Evolutionary conservation across 2,888 invertebrate genomes (phyloP).

Genomic region (Hemaris fuciformis): DNA sequence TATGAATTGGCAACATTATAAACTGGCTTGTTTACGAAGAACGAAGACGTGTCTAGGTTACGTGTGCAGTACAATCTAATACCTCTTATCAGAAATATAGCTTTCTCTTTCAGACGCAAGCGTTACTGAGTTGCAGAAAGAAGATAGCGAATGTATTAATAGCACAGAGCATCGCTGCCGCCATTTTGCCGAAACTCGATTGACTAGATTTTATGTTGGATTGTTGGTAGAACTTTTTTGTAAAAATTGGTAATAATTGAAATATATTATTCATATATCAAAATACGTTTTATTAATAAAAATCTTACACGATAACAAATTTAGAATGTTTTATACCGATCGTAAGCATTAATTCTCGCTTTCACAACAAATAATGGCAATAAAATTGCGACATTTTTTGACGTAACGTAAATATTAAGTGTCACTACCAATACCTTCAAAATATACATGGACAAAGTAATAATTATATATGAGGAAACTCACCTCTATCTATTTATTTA

Average conservation of each 20-base stretch:
- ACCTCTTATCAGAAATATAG: conserved; percentile 57
- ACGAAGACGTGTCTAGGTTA: conserved; percentile 79
- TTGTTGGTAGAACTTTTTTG: conserved; percentile 45
- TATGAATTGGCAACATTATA: conserved; percentile 53
- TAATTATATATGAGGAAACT: conserved; percentile 39
- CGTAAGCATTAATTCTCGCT: conserved; percentile 18
- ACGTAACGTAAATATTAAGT: conserved; percentile 29
- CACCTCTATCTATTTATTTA: conserved; percentile 60
- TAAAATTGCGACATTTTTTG: conserved; percentile 49
- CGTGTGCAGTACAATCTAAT: conserved; percentile 69
- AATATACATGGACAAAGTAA: conserved; percentile 21
- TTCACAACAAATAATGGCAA: conserved; percentile 38
- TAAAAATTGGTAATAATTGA: not conserved
- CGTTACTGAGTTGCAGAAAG: conserved; percentile 33
- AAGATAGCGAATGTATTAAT: conserved; percentile 67
- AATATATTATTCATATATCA: not conserved
- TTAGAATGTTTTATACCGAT: conserved; percentile 12
- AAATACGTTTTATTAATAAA: not conserved
- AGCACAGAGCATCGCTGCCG: conserved; percentile 66
- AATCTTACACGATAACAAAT: not conserved
- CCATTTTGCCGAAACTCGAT: conserved; percentile 75
- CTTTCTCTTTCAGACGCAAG: conserved; percentile 52
- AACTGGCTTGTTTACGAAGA: conserved; percentile 72
- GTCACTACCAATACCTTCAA: conserved; percentile 30
- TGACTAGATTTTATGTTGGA: conserved; percentile 55